These are phyloP conservation scores for Calcarius lapponicus DNA, from an alignment of 2,797 vertebrate genomes.

Conservation along the genomic window DNA sequence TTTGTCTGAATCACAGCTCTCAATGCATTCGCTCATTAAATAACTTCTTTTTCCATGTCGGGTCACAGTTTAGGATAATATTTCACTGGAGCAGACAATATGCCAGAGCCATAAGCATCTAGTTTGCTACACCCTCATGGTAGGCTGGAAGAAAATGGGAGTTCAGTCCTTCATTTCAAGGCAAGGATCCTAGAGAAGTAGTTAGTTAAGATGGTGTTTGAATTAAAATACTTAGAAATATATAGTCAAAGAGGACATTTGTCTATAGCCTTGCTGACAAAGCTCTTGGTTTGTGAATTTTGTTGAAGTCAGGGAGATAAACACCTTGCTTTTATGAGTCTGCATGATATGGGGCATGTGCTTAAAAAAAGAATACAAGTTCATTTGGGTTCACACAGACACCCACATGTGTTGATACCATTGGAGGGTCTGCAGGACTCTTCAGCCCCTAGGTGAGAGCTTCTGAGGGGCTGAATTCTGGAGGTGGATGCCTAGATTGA, in stretches of 20 bases:
- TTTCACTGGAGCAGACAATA: not conserved
- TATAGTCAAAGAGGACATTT: not conserved
- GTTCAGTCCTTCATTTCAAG: not conserved
- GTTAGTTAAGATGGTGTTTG: not conserved
- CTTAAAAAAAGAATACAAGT: not conserved
- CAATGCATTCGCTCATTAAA: not conserved
- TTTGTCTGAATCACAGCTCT: not conserved
- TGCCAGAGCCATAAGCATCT: not conserved
- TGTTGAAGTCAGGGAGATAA: not conserved
- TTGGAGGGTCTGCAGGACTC: not conserved
- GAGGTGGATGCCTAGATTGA: not conserved
- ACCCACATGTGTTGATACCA: fast-evolving
- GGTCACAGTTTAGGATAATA: not conserved
- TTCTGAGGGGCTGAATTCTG: not conserved
- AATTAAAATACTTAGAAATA: not conserved
- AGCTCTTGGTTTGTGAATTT: not conserved
- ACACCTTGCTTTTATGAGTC: not conserved
- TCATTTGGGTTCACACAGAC: not conserved
- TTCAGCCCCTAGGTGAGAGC: not conserved
- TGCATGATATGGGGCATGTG: not conserved
- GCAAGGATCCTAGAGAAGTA: not conserved
- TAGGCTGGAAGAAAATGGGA: not conserved
- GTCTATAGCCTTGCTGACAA: not conserved
- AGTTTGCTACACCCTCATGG: not conserved
- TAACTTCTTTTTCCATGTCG: not conserved